phyloP scores from a whole-genome alignment of 2,888 invertebrate species.

The Psylliodes chrysocephalus region DNA sequence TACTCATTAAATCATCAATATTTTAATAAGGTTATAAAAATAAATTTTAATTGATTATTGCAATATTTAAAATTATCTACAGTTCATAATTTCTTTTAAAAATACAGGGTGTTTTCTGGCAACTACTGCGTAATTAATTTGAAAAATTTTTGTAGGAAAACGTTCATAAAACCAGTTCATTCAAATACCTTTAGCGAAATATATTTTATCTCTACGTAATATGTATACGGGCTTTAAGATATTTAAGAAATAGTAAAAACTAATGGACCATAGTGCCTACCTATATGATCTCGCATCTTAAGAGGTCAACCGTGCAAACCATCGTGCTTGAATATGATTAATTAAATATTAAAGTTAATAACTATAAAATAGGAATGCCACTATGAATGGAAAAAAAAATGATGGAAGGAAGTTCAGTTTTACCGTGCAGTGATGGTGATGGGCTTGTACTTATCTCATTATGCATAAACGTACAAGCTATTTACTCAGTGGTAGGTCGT shows the following conservation, averaged over 20 bases:
- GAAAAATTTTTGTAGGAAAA: too few relatives aligned
- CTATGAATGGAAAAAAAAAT: slow-evolving; percentile 13
- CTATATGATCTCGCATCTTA: neutral
- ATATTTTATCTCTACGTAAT: too few relatives aligned
- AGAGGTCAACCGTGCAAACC: slow-evolving; percentile 25
- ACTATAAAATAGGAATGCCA: slow-evolving; percentile 26
- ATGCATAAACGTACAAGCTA: slow-evolving; percentile 21
- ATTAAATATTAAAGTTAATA: slow-evolving; percentile 30
- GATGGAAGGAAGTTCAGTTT: slow-evolving; percentile 13
- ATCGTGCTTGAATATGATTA: slow-evolving; percentile 27
- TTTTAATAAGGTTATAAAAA: neutral
- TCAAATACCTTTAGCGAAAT: too few relatives aligned
- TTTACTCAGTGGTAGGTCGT: slow-evolving; percentile 14
- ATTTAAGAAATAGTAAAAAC: neutral
- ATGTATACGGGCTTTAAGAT: too few relatives aligned
- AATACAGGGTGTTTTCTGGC: too few relatives aligned
- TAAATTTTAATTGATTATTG: neutral
- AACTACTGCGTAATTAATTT: too few relatives aligned
- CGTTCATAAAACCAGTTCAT: too few relatives aligned
- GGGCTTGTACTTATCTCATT: slow-evolving; percentile 23
- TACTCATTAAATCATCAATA: neutral
- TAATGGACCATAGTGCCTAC: neutral
- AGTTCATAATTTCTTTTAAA: too few relatives aligned
- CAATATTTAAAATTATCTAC: too few relatives aligned
- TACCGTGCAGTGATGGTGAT: slow-evolving; percentile 13